These are phyloP conservation scores for Patella pellucida DNA, from an alignment of 2,888 invertebrate species.

Conservation along the genomic window DNA sequence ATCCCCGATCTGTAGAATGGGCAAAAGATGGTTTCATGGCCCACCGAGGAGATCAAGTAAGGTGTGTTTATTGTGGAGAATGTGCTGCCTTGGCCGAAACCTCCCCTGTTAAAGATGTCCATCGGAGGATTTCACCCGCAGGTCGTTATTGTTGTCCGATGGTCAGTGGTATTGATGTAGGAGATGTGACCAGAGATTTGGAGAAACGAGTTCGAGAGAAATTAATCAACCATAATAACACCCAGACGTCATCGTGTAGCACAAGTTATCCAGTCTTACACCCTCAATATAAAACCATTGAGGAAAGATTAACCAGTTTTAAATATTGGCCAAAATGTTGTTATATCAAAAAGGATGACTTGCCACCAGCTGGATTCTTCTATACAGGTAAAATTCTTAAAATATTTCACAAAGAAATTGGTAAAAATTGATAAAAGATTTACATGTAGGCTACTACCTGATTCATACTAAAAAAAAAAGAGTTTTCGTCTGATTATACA, in stretches of 20 bases:
- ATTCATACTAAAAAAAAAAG: too few species aligned
- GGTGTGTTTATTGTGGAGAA: constrained; percentile 4
- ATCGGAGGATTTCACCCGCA: background rate
- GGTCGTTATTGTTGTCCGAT: background rate
- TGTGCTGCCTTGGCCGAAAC: background rate
- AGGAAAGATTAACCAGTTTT: background rate
- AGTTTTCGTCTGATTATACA: too few species aligned
- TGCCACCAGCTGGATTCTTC: background rate
- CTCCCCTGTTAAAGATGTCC: background rate
- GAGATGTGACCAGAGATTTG: background rate
- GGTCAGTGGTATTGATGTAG: constrained; percentile 3
- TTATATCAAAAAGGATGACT: background rate
- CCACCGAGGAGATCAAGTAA: background rate
- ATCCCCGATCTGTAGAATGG: background rate
- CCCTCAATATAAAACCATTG: background rate
- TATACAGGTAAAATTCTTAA: too few species aligned
- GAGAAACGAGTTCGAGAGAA: background rate
- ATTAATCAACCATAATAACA: background rate
- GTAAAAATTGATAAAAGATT: too few species aligned
- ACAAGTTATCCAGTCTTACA: background rate
- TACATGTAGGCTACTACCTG: too few species aligned
- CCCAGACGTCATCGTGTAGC: background rate
- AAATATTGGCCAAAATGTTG: background rate
- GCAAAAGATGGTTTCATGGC: background rate
- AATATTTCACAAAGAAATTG: too few species aligned